phyloP scores from a whole-genome alignment of 2,888 invertebrate species.

The Ferrisia virgata region DNA sequence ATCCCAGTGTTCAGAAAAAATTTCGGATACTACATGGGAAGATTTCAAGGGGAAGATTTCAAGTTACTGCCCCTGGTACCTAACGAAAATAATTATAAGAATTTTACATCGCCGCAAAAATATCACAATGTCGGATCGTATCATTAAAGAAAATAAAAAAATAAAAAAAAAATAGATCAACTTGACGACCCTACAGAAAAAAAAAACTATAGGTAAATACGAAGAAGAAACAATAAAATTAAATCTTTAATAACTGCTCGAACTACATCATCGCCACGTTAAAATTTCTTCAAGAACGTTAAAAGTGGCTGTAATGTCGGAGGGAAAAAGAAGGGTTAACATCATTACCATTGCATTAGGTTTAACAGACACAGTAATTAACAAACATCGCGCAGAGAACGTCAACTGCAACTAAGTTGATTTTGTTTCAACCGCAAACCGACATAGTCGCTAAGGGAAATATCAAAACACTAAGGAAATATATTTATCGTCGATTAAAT shows the following conservation, averaged over 20 bases:
- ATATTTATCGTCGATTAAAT: conserved; percentile 21
- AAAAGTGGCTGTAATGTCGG: neutral
- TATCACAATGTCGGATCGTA: no score
- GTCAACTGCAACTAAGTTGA: conserved; percentile 11
- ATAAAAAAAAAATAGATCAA: neutral
- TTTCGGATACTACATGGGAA: no score
- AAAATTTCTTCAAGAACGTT: conserved; percentile 20
- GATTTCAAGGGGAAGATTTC: no score
- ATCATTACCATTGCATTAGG: conserved; percentile 30
- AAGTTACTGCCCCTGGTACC: no score
- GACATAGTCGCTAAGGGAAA: conserved; percentile 22
- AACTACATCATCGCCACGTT: conserved; percentile 6
- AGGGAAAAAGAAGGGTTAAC: conserved; percentile 23
- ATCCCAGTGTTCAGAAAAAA: no score
- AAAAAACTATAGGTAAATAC: no score
- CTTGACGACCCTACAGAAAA: neutral
- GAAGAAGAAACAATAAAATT: neutral
- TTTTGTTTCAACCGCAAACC: conserved; percentile 6
- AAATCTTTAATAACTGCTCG: conserved; percentile 16
- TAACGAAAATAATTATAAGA: no score
- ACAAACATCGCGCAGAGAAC: conserved; percentile 5
- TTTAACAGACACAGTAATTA: conserved; percentile 20
- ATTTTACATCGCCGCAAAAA: no score
- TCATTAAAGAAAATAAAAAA: no score
- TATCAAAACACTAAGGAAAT: conserved; percentile 13